Evolutionary conservation across 2,888 invertebrate genomes (phyloP).

Genomic region (Drosophila mettleri): DNA sequence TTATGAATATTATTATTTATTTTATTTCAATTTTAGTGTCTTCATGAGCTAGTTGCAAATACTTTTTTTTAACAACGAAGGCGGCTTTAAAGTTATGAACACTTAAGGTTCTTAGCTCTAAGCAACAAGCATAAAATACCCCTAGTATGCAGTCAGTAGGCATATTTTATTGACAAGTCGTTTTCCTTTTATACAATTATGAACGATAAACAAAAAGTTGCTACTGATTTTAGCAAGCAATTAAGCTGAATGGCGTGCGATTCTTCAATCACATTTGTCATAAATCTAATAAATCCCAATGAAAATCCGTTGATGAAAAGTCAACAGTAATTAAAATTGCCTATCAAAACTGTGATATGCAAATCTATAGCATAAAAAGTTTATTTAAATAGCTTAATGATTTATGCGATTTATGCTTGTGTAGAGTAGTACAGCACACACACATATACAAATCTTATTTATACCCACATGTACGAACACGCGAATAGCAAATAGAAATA

Average conservation of each 20-base stretch:
- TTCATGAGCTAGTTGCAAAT: neutral
- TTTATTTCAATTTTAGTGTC: too few relatives aligned
- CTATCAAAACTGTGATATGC: neutral
- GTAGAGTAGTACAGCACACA: neutral
- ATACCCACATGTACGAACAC: neutral
- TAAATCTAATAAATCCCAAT: conserved; percentile 4
- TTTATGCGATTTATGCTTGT: conserved; percentile 3
- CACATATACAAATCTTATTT: neutral
- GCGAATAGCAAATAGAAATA: neutral
- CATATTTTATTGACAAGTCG: neutral
- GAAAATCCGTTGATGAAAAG: neutral
- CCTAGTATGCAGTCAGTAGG: neutral
- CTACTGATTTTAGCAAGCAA: neutral
- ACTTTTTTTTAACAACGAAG: too few relatives aligned
- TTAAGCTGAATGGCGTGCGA: neutral
- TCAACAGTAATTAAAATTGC: conserved; percentile 7
- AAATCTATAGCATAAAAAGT: neutral
- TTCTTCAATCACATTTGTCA: neutral
- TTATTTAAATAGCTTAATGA: neutral
- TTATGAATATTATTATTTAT: neutral
- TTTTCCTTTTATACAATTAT: neutral
- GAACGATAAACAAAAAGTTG: too few relatives aligned
- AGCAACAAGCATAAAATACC: neutral
- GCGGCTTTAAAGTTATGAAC: too few relatives aligned
- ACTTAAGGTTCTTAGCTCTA: neutral